Conservation (phyloP, 2,888 invertebrate genomes). For the Paralinhomoeus sp. region DNA sequence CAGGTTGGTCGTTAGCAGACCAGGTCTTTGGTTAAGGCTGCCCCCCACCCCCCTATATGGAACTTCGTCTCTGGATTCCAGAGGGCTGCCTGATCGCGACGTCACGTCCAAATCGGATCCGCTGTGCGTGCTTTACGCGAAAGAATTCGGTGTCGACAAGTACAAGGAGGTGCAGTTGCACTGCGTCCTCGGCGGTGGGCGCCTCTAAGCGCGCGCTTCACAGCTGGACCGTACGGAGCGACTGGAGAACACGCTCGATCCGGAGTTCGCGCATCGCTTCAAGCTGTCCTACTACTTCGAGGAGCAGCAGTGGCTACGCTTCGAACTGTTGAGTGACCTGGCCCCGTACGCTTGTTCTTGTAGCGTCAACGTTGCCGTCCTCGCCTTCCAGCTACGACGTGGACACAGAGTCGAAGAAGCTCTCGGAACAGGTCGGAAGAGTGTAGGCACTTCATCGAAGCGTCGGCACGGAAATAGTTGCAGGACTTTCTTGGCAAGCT, state of each 20-base stretch:
- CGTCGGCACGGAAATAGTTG: not conserved
- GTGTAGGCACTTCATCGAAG: not conserved
- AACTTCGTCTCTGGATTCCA: not conserved
- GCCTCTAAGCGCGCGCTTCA: slow-evolving; percentile 4
- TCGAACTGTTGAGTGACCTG: slow-evolving; percentile 24
- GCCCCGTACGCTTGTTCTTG: not conserved
- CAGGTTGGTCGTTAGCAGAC: slow-evolving; percentile 1
- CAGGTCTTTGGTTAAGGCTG: not conserved
- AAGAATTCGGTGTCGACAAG: slow-evolving; percentile 1
- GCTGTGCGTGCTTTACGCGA: slow-evolving; percentile 29
- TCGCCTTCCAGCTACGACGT: slow-evolving; percentile 5
- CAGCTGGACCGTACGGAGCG: slow-evolving; percentile 28
- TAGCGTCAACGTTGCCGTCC: not conserved
- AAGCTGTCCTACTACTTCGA: slow-evolving; percentile 36
- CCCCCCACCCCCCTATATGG: not conserved
- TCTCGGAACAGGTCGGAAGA: slow-evolving; percentile 12
- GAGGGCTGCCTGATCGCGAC: slow-evolving; percentile 20
- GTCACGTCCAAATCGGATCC: slow-evolving; percentile 37
- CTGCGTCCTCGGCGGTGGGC: not conserved
- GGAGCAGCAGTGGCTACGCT: slow-evolving; percentile 33
- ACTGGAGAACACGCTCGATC: slow-evolving; percentile 29
- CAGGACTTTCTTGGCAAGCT: slow-evolving; percentile 32
- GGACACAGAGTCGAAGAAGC: slow-evolving; percentile 2
- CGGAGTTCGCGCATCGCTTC: slow-evolving; percentile 34
- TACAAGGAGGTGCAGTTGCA: not conserved